Conservation (phyloP, 2,113 vertebrate genomes). For the Climacteris rufus region DNA sequence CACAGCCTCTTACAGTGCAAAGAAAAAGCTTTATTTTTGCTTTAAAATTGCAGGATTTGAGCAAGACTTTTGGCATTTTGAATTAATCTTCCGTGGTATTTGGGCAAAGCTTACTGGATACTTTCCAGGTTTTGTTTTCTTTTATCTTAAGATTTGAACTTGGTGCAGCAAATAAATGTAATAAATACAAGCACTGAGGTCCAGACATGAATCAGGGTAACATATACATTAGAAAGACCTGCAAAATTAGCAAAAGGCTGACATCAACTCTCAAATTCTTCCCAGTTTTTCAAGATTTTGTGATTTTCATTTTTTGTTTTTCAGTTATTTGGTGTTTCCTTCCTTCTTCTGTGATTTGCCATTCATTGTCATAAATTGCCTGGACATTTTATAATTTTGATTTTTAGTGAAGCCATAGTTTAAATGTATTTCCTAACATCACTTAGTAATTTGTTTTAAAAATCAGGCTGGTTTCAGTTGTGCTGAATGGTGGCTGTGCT, state of each 20-base stretch:
- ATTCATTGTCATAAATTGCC: background rate
- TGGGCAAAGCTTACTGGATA: background rate
- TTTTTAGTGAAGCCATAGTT: background rate
- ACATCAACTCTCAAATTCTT: background rate
- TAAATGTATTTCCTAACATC: background rate
- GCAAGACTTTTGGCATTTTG: background rate
- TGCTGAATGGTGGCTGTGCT: background rate
- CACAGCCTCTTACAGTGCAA: background rate
- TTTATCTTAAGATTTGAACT: background rate
- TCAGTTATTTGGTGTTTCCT: background rate
- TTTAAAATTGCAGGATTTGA: background rate
- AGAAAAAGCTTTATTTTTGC: background rate
- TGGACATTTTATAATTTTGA: background rate
- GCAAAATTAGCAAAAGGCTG: background rate
- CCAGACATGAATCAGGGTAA: background rate
- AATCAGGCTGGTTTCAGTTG: background rate
- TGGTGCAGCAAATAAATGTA: background rate
- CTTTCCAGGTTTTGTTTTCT: background rate
- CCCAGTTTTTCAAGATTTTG: accelerated
- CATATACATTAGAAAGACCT: background rate
- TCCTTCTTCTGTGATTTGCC: background rate
- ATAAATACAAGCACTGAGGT: background rate
- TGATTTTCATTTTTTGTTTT: background rate
- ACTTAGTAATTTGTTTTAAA: background rate
- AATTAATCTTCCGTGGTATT: background rate